phyloP scores from a whole-genome alignment of 2,888 invertebrate genomes.

The Blastobasis adustella region DNA sequence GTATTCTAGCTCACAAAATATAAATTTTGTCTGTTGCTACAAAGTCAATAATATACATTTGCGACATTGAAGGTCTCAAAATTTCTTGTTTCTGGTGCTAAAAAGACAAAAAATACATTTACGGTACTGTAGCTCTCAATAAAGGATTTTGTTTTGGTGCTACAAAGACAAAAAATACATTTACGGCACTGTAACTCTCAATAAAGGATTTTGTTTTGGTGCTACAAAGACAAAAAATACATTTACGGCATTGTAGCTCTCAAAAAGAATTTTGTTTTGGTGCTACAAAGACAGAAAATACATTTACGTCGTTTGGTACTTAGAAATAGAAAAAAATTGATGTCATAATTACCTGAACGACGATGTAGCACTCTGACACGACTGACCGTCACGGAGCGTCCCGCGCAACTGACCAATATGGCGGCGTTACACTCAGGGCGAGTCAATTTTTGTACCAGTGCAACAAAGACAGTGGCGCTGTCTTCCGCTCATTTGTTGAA shows the following conservation, averaged over 20 bases:
- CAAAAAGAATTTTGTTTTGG: not conserved
- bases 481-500: not conserved
- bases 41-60: not conserved
- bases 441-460: not conserved
- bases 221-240: not conserved
- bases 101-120: not conserved
- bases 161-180: not conserved
- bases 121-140: not conserved
- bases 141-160: not conserved
- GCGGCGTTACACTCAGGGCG: not conserved
- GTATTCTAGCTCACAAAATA: not conserved
- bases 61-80: not conserved
- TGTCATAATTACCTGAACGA: slow-evolving; percentile 10
- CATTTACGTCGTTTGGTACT: not conserved
- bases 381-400: slow-evolving; percentile 3
- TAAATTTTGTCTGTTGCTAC: not conserved
- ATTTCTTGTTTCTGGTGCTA: not conserved
- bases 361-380: slow-evolving; percentile 8
- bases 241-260: not conserved
- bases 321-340: slow-evolving; percentile 1
- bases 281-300: not conserved
- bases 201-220: not conserved
- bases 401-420: slow-evolving; percentile 7
- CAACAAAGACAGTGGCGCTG: not conserved
- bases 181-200: not conserved